A percentile compares a stretch with the other conserved stretches of the same genome.
These are phyloP conservation scores for Acanthoscelides obtectus DNA, from an alignment of 2,888 invertebrate genomes.

Conservation along the genomic window DNA sequence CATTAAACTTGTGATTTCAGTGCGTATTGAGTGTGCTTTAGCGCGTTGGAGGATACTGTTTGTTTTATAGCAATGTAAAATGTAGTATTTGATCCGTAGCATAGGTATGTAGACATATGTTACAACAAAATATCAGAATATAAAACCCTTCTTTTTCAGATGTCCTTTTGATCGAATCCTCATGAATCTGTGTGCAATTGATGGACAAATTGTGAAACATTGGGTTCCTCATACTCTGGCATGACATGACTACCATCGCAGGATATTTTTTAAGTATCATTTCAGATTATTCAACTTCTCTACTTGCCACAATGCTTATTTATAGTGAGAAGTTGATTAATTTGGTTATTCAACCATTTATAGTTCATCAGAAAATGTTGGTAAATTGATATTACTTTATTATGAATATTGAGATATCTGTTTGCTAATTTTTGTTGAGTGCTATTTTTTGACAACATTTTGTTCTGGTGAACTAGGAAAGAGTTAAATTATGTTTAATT, in stretches of 20 bases:
- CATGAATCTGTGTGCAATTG: constrained; percentile 16
- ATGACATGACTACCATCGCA: not conserved
- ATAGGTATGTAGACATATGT: constrained; percentile 32
- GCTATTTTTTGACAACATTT: not conserved
- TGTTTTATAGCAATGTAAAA: not conserved
- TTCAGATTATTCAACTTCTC: not conserved
- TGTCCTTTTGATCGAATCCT: constrained; percentile 33
- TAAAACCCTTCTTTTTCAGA: constrained; percentile 34
- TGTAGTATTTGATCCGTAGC: not conserved
- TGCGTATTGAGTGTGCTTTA: not conserved
- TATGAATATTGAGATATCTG: no score
- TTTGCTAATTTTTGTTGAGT: not conserved
- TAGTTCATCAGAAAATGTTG: not conserved
- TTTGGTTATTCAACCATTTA: not conserved
- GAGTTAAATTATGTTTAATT: not conserved
- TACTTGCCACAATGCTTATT: not conserved
- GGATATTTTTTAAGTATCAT: not conserved
- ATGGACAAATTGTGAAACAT: not conserved
- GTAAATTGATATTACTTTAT: no score
- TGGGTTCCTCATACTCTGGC: not conserved
- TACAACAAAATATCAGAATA: constrained; percentile 30
- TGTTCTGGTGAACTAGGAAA: not conserved
- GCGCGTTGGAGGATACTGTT: not conserved
- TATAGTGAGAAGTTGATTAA: not conserved
- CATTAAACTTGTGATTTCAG: not conserved